Evolutionary conservation across 2,113 vertebrate genomes (phyloP), one percentile per base, ranked within the genome.

Genomic region (Rhinogobius similis): DNA sequence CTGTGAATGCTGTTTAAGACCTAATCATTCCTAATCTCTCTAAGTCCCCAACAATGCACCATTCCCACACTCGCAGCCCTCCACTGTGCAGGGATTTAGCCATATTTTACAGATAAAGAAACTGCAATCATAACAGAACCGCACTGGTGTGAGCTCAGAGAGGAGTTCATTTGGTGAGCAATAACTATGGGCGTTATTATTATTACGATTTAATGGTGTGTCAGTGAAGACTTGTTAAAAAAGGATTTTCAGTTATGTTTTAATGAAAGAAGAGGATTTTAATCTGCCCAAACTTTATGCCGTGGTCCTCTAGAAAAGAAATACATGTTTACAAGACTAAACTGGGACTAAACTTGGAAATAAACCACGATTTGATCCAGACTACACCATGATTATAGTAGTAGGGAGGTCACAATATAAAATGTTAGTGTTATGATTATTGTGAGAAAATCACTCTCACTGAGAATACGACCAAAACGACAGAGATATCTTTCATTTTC

Each of bases 11-110:
- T 67, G 62, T 56, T 58, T 72, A 67, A 86, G 74, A 64, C 63
- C 66, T 79, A 86, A 84, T 86, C 79, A 70, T 66, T 76, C 65
- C 65, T 86, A 84, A 86, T 84, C 79, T 80, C 76, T 80, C 56
- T 70, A 39, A 74, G 78, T 78, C 77, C 52, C 68, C 70, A n/a
- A 68, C 73, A 81, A 65, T 79, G 27, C 13, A 14, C 64, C 68
- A 5, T 72, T 78, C 74, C 58, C 58, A 61, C 29, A n/a, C 39
- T 84, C 75, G 76, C 63, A 24, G 5, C 62, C 63, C 73, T 73
- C 68, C 55, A 71, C 72, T 53, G 52, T 65, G 72, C 27, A 79
- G 56, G 70, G 75, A 76, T 78, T 84, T 75, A 65, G 38, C 32
- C 75, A 62, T 53, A 72, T 52, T 77, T 62, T 44, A 63, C 50